phyloP scores from a whole-genome alignment of 2,888 invertebrate genomes.

The Chaitophorus viminalis region DNA sequence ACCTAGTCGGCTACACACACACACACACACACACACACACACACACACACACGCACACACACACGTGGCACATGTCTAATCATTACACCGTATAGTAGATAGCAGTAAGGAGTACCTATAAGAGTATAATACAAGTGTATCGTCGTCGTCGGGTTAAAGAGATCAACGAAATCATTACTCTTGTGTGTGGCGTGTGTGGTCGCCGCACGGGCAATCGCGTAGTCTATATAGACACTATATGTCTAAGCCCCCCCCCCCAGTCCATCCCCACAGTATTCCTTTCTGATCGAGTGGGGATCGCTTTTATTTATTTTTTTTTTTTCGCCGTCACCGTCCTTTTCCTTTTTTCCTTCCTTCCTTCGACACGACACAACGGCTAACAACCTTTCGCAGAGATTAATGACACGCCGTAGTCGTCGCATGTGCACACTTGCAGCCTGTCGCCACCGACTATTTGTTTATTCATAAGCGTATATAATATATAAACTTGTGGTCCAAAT shows the following conservation, averaged over 20 bases:
- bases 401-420: background rate
- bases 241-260: background rate
- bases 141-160: conserved; percentile 29
- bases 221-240: background rate
- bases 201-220: conserved; percentile 12
- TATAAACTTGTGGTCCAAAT: background rate
- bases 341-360: conserved; percentile 1
- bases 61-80: no score
- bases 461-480: background rate
- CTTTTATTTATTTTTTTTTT: conserved; percentile 29
- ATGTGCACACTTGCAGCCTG: background rate
- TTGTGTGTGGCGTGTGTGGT: conserved; percentile 40
- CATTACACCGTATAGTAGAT: background rate
- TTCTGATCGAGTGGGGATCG: conserved; percentile 41
- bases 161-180: conserved; percentile 60
- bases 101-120: background rate
- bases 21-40: no score
- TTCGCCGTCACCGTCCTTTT: background rate
- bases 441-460: conserved; percentile 6
- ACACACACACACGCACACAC: no score
- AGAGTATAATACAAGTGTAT: conserved; percentile 30
- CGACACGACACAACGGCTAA: conserved; percentile 49
- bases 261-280: background rate
- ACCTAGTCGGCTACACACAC: background rate
- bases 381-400: conserved; percentile 52